A percentile compares a stretch with the other conserved stretches of the same genome.
Evolutionary conservation across 2,888 invertebrate species (phyloP).

Genomic region (Tiliacea citrago): DNA sequence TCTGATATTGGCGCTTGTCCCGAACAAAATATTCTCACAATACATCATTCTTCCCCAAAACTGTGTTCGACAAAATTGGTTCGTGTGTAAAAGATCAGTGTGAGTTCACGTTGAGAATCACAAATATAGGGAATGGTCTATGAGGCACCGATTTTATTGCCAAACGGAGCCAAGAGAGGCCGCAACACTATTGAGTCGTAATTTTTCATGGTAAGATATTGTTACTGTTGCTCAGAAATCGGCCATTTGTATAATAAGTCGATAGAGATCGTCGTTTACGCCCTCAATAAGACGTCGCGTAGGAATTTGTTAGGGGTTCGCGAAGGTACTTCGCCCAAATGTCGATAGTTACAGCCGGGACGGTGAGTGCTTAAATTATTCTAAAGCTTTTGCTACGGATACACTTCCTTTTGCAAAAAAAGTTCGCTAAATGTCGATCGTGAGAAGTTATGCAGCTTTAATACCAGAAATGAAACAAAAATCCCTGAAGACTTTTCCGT

Average conservation of each 20-base stretch:
- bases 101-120: constrained; percentile 72
- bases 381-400: constrained; percentile 63
- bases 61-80: constrained; percentile 73
- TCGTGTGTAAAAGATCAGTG: constrained; percentile 74
- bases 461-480: constrained; percentile 72
- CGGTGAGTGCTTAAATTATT: constrained; percentile 67
- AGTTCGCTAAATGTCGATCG: constrained; percentile 36
- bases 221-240: constrained; percentile 83
- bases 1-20: constrained; percentile 59
- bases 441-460: constrained; percentile 61
- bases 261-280: constrained; percentile 83
- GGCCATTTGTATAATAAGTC: constrained; percentile 88
- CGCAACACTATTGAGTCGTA: constrained; percentile 80
- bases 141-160: constrained; percentile 81
- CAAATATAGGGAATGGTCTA: constrained; percentile 76
- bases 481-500: constrained; percentile 74
- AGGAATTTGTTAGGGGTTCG: constrained; percentile 77
- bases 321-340: constrained; percentile 70
- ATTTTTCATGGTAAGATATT: constrained; percentile 85
- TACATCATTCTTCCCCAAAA: constrained; percentile 65
- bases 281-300: constrained; percentile 76
- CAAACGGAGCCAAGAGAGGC: constrained; percentile 79
- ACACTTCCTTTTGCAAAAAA: constrained; percentile 55
- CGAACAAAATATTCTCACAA: constrained; percentile 63
- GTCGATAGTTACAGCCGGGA: constrained; percentile 57